Conservation (phyloP, 2,888 invertebrate genomes). For the Sinotaia quadrata region DNA sequence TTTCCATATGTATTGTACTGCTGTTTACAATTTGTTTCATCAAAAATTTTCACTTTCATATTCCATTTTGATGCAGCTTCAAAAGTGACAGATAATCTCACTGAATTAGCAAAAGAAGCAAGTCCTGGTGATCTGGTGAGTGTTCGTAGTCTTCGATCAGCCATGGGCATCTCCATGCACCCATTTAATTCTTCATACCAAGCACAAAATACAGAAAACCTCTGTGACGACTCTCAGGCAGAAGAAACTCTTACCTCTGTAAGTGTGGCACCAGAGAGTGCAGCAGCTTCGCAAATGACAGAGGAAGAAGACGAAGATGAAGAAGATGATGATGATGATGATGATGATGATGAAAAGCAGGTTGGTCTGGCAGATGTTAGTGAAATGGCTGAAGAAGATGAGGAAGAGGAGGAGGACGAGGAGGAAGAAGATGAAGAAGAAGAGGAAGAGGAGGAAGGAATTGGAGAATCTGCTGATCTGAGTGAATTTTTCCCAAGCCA, state of each 20-base stretch:
- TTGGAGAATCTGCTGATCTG: conserved; percentile 15
- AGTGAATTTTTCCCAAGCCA: conserved; percentile 25
- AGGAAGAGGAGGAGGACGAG: conserved; percentile 6
- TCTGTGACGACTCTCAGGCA: conserved; percentile 1
- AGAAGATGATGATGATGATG: conserved; percentile 20
- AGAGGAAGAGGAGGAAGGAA: conserved; percentile 16
- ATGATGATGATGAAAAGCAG: neutral
- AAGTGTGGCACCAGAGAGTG: neutral
- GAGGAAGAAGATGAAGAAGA: neutral
- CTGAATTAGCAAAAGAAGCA: conserved; percentile 48
- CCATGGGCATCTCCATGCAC: conserved; percentile 46
- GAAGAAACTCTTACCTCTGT: conserved; percentile 14
- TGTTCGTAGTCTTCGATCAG: conserved; percentile 41
- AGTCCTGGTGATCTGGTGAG: conserved; percentile 46
- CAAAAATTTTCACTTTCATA: neutral
- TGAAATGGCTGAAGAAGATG: neutral
- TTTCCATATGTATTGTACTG: too few species aligned
- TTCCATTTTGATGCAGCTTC: conserved; percentile 44
- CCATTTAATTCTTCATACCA: conserved; percentile 23
- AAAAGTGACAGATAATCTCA: conserved; percentile 53
- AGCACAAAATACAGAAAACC: neutral
- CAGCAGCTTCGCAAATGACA: conserved; percentile 1
- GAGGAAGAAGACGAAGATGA: conserved; percentile 19
- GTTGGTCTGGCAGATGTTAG: neutral
- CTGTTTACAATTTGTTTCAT: neutral